These are phyloP conservation scores for Eretmochelys imbricata DNA, from an alignment of 2,113 vertebrate species.

Conservation along the genomic window DNA sequence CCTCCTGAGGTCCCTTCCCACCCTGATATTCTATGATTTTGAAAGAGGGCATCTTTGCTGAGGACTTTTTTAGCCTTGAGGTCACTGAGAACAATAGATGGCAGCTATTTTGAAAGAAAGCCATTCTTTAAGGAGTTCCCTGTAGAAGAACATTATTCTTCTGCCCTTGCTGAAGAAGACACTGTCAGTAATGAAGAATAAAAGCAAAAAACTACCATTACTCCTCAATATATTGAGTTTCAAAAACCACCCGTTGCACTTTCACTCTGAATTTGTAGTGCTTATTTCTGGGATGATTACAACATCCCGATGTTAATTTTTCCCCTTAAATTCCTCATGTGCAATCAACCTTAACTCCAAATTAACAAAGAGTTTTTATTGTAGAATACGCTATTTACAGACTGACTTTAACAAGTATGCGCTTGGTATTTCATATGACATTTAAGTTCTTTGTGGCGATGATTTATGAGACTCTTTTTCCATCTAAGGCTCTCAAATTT, in stretches of 20 bases:
- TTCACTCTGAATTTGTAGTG: slow-evolving; percentile 19
- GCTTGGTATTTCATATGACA: slow-evolving; percentile 64
- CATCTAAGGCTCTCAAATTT: slow-evolving; percentile 63
- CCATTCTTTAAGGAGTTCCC: background rate
- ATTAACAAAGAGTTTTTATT: slow-evolving; percentile 28
- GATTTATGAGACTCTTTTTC: slow-evolving; percentile 64
- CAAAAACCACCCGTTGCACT: background rate
- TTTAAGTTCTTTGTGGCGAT: slow-evolving; percentile 54
- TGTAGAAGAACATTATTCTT: background rate
- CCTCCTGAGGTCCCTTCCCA: too few relatives aligned
- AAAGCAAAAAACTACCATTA: background rate
- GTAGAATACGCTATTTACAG: slow-evolving; percentile 43
- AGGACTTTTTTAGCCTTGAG: too few relatives aligned
- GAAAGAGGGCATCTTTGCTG: background rate
- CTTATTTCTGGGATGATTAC: slow-evolving; percentile 30
- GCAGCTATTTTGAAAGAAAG: background rate
- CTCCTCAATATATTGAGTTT: background rate
- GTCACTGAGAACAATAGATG: too few relatives aligned
- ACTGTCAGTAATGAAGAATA: background rate
- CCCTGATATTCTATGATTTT: too few relatives aligned
- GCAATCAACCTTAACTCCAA: slow-evolving; percentile 17
- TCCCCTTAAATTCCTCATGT: background rate
- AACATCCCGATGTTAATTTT: slow-evolving; percentile 18
- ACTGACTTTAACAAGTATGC: slow-evolving; percentile 48
- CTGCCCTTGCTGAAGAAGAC: background rate